Conservation (phyloP, 2,888 invertebrate species). For the Acleris emargana region DNA sequence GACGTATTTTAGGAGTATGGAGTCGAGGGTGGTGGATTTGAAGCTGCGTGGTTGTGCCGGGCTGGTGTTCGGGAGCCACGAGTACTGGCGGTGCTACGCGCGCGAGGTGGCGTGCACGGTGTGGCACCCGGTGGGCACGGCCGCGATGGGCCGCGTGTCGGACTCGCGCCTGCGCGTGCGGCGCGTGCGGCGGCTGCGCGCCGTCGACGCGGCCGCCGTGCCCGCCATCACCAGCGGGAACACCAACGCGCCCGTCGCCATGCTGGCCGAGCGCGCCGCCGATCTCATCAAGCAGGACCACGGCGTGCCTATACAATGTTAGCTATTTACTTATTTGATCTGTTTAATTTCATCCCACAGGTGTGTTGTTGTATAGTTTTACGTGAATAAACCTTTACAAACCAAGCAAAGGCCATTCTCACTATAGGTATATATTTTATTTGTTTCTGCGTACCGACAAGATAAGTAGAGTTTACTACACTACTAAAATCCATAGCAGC, state of each 20-base stretch:
- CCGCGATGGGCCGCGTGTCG: constrained; percentile 46
- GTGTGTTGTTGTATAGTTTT: no score
- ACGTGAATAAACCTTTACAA: no score
- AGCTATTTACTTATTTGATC: no score
- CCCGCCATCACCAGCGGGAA: constrained; percentile 47
- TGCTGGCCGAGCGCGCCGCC: constrained; percentile 48
- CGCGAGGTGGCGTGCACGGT: constrained; percentile 80
- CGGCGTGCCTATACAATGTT: neutral
- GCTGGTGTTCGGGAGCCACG: constrained; percentile 59
- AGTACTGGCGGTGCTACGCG: constrained; percentile 84
- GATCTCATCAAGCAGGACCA: constrained; percentile 40
- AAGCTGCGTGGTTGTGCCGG: constrained; percentile 50
- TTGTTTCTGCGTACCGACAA: no score
- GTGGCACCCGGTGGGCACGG: constrained; percentile 76
- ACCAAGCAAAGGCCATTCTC: no score
- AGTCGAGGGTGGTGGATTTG: constrained; percentile 57
- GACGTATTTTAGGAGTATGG: constrained; percentile 6
- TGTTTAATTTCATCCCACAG: no score
- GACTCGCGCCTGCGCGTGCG: constrained; percentile 45
- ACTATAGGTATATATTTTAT: no score
- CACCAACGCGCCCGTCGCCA: constrained; percentile 46
- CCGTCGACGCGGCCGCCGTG: constrained; percentile 49
- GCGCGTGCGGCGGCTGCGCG: constrained; percentile 45
- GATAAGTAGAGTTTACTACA: no score
- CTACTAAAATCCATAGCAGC: no score